phyloP scores from a whole-genome alignment of 2,888 invertebrate species.

The Conomelus anceps region DNA sequence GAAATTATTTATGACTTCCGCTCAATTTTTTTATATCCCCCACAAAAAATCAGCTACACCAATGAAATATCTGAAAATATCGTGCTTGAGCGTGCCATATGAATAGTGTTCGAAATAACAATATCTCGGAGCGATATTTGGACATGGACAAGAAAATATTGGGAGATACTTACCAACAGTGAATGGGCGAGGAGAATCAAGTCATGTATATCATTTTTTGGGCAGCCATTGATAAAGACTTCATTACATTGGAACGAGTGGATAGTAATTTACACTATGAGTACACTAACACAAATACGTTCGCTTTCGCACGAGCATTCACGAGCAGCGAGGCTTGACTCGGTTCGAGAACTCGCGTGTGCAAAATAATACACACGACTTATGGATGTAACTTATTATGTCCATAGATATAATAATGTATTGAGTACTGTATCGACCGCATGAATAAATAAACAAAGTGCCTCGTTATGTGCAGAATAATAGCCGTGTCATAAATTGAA shows the following conservation, averaged over 20 bases:
- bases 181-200: not conserved
- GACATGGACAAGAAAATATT: not conserved
- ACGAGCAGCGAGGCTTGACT: not conserved
- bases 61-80: not conserved
- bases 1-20: not conserved
- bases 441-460: not conserved
- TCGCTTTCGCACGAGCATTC: not conserved
- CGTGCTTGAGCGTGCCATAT: not conserved
- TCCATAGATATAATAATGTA: not conserved
- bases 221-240: not conserved
- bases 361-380: too few relatives aligned
- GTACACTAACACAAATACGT: not conserved
- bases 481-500: not conserved
- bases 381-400: not conserved
- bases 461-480: not conserved
- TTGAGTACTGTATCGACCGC: not conserved
- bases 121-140: not conserved
- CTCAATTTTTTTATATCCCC: not conserved
- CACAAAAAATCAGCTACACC: not conserved
- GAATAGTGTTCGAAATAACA: not conserved
- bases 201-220: not conserved
- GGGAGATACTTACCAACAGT: not conserved
- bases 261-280: not conserved
- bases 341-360: not conserved
- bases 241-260: not conserved